A percentile compares a stretch with the other conserved stretches of the same genome.
Conservation (phyloP, 1,140 invertebrate species). For the Andricus grossulariae region DNA sequence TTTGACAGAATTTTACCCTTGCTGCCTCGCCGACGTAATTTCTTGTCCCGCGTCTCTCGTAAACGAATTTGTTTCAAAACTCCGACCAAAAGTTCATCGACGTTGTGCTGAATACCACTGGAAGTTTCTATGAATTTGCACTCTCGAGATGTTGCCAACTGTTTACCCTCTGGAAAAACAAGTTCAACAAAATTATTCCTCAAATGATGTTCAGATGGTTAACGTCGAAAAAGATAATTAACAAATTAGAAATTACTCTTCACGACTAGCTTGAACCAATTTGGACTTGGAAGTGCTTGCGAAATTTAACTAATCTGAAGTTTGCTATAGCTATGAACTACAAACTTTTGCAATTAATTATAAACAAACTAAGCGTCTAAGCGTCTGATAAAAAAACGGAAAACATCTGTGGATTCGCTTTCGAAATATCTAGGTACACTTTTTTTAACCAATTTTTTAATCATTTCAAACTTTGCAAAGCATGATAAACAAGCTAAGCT, state of each 20-base stretch:
- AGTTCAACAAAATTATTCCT: neutral
- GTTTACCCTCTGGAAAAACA: conserved; percentile 86
- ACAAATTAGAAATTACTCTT: neutral
- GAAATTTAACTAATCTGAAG: too few species aligned
- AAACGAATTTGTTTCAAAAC: conserved; percentile 89
- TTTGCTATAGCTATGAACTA: too few species aligned
- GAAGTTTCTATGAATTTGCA: conserved; percentile 96
- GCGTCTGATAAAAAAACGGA: too few species aligned
- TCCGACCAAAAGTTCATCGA: conserved; percentile 92
- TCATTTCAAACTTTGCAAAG: too few species aligned
- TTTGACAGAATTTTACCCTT: conserved; percentile 77
- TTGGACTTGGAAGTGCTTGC: too few species aligned
- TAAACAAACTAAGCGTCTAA: too few species aligned
- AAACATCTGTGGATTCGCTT: too few species aligned
- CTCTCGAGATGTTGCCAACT: conserved; percentile 88
- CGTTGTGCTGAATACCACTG: conserved; percentile 92
- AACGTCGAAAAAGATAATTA: neutral
- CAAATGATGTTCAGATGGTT: neutral
- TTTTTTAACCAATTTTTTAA: too few species aligned
- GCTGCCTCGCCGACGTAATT: conserved; percentile 74
- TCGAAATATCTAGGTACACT: too few species aligned
- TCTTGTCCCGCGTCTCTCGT: conserved; percentile 83
- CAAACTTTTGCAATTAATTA: too few species aligned
- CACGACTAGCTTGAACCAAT: too few species aligned
- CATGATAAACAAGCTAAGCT: too few species aligned